These are phyloP conservation scores for Neosilurus mollespiculum DNA, from an alignment of 2,797 vertebrate species.

Conservation along the genomic window DNA sequence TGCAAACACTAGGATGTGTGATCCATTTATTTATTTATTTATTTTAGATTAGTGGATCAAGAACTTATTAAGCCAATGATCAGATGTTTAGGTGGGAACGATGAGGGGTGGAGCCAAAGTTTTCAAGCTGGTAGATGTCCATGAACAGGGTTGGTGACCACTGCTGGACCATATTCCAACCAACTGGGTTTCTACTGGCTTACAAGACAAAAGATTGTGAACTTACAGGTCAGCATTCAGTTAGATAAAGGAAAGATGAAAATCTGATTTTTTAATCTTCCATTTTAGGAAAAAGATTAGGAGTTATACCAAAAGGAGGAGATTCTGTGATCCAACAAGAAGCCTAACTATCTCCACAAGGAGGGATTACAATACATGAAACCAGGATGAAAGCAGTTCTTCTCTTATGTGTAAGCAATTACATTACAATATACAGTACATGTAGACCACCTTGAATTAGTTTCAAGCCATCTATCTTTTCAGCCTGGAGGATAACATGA, in stretches of 20 bases:
- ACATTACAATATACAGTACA: neutral
- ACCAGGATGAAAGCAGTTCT: neutral
- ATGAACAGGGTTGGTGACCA: no score
- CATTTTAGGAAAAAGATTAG: neutral
- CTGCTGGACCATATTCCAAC: neutral
- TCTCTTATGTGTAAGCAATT: neutral
- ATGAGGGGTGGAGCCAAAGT: no score
- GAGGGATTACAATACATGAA: neutral
- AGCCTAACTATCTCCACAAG: neutral
- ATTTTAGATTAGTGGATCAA: no score
- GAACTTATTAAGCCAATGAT: no score
- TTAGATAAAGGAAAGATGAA: neutral
- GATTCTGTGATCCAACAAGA: neutral
- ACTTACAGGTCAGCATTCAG: neutral
- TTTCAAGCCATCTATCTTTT: neutral
- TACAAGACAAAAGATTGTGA: neutral
- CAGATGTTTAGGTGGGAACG: no score
- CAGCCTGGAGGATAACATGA: neutral
- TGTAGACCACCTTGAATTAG: neutral
- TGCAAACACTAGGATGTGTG: no score
- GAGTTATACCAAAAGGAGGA: neutral
- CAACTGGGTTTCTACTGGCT: neutral
- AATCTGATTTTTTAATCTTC: no score
- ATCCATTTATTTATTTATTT: no score
- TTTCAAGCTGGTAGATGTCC: no score